phyloP scores from a whole-genome alignment of 2,113 vertebrate species.

The Catagonus wagneri region DNA sequence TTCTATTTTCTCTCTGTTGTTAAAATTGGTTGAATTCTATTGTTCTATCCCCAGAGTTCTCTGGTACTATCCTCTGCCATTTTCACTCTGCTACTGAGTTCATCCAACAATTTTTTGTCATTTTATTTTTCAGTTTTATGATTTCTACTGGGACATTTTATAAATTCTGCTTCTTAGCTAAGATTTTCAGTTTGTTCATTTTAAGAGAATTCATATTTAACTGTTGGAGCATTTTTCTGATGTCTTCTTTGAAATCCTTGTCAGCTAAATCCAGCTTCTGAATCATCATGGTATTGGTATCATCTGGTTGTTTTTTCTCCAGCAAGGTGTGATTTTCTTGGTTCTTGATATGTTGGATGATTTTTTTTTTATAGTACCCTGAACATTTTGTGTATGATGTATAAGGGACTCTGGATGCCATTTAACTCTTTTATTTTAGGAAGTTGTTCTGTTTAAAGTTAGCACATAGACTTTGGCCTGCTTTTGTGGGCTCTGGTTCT shows the following conservation, averaged over 20 bases:
- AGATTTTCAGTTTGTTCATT: slow-evolving; percentile 10
- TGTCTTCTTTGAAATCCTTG: neutral
- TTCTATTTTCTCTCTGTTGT: neutral
- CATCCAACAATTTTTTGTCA: neutral
- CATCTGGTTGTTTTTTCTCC: slow-evolving; percentile 1
- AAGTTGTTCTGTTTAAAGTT: neutral
- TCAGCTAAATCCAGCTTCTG: slow-evolving; percentile 33
- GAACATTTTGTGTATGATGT: neutral
- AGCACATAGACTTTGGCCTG: neutral
- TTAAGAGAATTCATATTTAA: neutral
- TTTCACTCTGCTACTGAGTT: neutral
- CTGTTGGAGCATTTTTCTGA: neutral
- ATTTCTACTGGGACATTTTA: neutral
- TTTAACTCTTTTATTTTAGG: slow-evolving; percentile 10
- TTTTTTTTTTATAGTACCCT: neutral
- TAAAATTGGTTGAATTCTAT: neutral
- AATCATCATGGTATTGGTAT: neutral
- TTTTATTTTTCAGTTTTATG: neutral
- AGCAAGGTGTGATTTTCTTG: slow-evolving; percentile 15
- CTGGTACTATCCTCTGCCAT: neutral
- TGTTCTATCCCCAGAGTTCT: neutral
- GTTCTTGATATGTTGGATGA: neutral
- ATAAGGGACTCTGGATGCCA: neutral
- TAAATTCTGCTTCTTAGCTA: neutral
- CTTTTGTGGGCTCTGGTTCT: neutral